Conservation (phyloP, 2,113 vertebrate species). For the Oreochromis spilurus region DNA sequence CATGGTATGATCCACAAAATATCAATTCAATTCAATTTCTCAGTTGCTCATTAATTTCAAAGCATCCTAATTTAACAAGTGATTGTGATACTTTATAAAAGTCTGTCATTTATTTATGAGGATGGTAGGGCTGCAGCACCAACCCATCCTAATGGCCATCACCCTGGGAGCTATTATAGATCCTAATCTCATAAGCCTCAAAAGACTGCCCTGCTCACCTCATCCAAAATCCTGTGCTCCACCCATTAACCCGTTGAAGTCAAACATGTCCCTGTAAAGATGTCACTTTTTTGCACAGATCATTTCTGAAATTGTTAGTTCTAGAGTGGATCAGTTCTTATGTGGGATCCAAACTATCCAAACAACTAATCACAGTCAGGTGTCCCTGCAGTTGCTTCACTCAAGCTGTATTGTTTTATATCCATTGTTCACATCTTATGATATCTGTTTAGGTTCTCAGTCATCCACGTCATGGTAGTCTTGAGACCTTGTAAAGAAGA, state of each 20-base stretch:
- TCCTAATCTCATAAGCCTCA: constrained; percentile 32
- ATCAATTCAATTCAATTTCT: not conserved
- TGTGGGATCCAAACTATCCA: not conserved
- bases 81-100: not conserved
- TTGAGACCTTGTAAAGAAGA: not conserved
- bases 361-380: not conserved
- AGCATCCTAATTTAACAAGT: not conserved
- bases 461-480: not conserved
- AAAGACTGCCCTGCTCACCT: constrained; percentile 4
- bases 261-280: not conserved
- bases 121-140: not conserved
- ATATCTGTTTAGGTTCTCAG: not conserved
- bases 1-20: not conserved
- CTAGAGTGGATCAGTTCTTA: not conserved
- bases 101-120: not conserved
- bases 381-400: not conserved
- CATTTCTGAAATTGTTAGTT: not conserved
- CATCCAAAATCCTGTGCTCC: not conserved
- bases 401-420: not conserved
- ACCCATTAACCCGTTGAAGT: not conserved
- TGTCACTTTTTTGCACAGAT: not conserved
- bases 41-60: not conserved
- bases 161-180: not conserved
- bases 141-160: not conserved
- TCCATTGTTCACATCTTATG: not conserved